These are phyloP conservation scores for Eueremaeus valkanovi DNA, from an alignment of 2,888 invertebrate genomes.

Conservation along the genomic window DNA sequence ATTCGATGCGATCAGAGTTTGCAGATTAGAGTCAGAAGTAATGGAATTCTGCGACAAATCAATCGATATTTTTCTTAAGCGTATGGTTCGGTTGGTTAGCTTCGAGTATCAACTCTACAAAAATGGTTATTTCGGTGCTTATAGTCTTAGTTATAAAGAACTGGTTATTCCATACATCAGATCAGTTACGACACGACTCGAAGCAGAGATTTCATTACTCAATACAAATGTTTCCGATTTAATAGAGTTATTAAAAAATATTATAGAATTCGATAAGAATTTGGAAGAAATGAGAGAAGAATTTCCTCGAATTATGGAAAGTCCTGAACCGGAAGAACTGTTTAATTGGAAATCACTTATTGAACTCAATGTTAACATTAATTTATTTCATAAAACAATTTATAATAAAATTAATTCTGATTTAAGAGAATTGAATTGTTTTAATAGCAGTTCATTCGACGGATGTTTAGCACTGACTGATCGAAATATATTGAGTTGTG, in stretches of 20 bases:
- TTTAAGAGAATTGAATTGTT: conserved; percentile 9
- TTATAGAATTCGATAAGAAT: neutral
- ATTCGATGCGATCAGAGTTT: conserved; percentile 1
- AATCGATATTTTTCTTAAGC: neutral
- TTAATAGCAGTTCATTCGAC: neutral
- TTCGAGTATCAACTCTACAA: neutral
- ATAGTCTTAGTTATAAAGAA: neutral
- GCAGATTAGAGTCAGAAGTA: conserved; percentile 9
- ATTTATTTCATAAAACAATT: conserved; percentile 10
- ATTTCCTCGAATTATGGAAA: conserved; percentile 9
- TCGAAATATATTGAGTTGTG: neutral
- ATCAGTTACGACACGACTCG: neutral
- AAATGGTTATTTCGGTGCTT: conserved; percentile 6
- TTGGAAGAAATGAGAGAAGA: conserved; percentile 7
- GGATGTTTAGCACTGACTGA: neutral
- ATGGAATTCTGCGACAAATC: neutral
- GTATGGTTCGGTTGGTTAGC: neutral
- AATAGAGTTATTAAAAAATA: neutral
- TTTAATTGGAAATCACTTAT: conserved; percentile 14
- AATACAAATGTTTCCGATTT: neutral
- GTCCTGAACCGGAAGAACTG: neutral
- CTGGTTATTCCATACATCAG: neutral
- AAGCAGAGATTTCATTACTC: neutral
- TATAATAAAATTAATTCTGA: conserved; percentile 3
- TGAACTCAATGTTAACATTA: neutral